Percentiles rank a stretch among this genome's conserved stretches.
Conservation (phyloP, 1,140 invertebrate species). For the Neomicropteryx cornuta region DNA sequence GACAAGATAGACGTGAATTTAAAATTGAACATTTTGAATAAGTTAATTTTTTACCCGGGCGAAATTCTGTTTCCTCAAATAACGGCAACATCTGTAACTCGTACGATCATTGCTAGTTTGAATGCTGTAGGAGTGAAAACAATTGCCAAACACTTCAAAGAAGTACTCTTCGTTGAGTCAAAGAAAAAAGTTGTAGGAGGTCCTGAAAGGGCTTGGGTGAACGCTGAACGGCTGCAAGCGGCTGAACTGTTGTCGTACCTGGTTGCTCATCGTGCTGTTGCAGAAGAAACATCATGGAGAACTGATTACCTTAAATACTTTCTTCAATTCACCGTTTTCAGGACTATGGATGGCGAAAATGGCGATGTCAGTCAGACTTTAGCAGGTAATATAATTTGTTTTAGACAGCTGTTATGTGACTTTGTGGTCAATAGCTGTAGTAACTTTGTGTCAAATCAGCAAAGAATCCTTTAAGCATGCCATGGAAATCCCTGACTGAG, state of each 20-base stretch:
- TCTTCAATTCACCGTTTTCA: conserved; percentile 51
- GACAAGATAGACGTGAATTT: conserved; percentile 36
- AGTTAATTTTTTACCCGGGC: conserved; percentile 51
- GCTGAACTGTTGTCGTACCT: conserved; percentile 54
- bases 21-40: conserved; percentile 45
- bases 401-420: no score
- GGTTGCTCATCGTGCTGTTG: conserved; percentile 45
- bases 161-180: conserved; percentile 40
- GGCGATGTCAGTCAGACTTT: conserved; percentile 41
- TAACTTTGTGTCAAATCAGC: no score
- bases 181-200: conserved; percentile 35
- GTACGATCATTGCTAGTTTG: conserved; percentile 46
- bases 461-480: no score
- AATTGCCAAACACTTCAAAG: conserved; percentile 45
- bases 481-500: no score
- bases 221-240: conserved; percentile 52
- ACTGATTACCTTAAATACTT: conserved; percentile 51
- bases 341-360: conserved; percentile 36
- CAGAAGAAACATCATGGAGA: conserved; percentile 51
- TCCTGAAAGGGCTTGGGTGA: conserved; percentile 46
- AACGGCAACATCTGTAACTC: conserved; percentile 49
- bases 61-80: conserved; percentile 60
- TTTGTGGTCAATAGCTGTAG: no score
- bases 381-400: conserved; percentile 35
- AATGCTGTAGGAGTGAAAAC: conserved; percentile 48